Conservation (phyloP, 2,797 vertebrate species). For the Propithecus perrieri region DNA sequence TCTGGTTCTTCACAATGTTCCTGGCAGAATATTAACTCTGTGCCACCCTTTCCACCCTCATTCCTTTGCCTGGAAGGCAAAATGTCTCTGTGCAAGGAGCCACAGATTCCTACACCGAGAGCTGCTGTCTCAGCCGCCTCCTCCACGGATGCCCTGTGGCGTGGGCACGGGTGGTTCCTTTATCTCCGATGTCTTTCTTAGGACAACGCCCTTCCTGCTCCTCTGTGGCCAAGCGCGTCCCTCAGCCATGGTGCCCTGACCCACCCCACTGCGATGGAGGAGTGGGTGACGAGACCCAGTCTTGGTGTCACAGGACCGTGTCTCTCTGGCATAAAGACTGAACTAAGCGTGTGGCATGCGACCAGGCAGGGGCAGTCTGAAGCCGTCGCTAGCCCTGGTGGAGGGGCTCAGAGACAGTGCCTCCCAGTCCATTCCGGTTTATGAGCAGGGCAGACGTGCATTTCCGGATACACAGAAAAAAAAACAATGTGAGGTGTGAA, state of each 20-base stretch:
- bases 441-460: fast-evolving
- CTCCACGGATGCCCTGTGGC: too few relatives aligned
- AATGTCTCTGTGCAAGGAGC: neutral
- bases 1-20: neutral
- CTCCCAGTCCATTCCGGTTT: fast-evolving
- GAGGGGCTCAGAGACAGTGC: neutral
- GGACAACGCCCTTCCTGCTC: fast-evolving
- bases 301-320: fast-evolving
- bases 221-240: too few relatives aligned
- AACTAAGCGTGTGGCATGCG: fast-evolving
- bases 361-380: fast-evolving
- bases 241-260: fast-evolving
- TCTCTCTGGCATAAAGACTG: too few relatives aligned
- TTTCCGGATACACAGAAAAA: fast-evolving
- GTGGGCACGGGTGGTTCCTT: neutral
- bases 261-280: fast-evolving
- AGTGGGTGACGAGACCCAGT: fast-evolving
- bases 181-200: fast-evolving
- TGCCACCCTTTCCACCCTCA: fast-evolving
- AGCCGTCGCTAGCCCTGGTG: fast-evolving
- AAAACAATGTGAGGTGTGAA: neutral
- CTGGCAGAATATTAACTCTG: fast-evolving
- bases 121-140: fast-evolving
- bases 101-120: fast-evolving
- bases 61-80: neutral